phyloP scores from a whole-genome alignment of 2,888 invertebrate species.

The Neoascia interrupta region DNA sequence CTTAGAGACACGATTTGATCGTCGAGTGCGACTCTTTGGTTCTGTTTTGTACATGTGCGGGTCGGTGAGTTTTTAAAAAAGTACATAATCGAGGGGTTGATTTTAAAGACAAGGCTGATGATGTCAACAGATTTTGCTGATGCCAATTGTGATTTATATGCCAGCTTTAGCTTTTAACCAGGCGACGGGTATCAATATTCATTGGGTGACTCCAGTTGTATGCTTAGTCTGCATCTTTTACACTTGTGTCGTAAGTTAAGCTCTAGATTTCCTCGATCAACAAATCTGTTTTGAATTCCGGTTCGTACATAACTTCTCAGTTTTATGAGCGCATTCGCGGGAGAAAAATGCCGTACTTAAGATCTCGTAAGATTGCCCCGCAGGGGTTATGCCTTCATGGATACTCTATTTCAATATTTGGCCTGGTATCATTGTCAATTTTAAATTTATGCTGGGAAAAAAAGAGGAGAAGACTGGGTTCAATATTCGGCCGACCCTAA shows the following conservation, averaged over 20 bases:
- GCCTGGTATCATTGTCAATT: too few relatives aligned
- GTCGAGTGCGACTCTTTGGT: slow-evolving; percentile 84
- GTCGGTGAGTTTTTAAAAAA: slow-evolving; percentile 81
- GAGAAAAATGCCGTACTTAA: too few relatives aligned
- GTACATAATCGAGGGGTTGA: slow-evolving; percentile 24
- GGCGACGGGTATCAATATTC: slow-evolving; percentile 89
- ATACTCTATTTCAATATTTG: too few relatives aligned
- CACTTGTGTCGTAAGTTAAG: slow-evolving; percentile 85
- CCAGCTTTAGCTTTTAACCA: slow-evolving; percentile 88
- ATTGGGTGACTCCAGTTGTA: slow-evolving; percentile 86
- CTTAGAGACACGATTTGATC: slow-evolving; percentile 84
- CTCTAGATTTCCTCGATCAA: too few relatives aligned
- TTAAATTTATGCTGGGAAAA: too few relatives aligned
- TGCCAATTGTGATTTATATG: slow-evolving; percentile 87
- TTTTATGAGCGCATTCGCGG: too few relatives aligned
- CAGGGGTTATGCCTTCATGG: too few relatives aligned
- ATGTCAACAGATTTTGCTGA: slow-evolving; percentile 83
- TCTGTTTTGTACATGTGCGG: slow-evolving; percentile 84
- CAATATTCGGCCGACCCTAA: too few relatives aligned
- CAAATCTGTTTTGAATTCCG: too few relatives aligned
- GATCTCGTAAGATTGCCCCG: too few relatives aligned
- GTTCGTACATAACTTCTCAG: too few relatives aligned
- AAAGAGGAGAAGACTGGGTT: too few relatives aligned
- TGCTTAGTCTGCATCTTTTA: slow-evolving; percentile 90
- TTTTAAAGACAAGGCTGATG: slow-evolving; percentile 41